phyloP scores from a whole-genome alignment of 2,113 vertebrate species.

The Rhinichthys klamathensis region DNA sequence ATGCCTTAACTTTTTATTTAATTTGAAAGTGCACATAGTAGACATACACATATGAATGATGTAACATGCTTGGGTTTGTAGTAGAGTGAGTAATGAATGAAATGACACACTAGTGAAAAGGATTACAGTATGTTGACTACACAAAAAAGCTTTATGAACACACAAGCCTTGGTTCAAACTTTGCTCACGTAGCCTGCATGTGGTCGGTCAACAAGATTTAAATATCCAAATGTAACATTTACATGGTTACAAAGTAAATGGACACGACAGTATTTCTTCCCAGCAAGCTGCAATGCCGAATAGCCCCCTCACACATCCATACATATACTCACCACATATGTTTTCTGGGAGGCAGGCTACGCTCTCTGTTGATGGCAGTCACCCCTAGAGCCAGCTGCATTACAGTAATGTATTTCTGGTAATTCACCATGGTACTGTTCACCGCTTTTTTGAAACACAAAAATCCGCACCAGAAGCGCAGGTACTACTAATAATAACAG shows the following conservation, averaged over 20 bases:
- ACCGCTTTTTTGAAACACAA: constrained; percentile 75
- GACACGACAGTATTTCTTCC: not conserved
- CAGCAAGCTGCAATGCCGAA: constrained; percentile 66
- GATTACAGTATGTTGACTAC: not conserved
- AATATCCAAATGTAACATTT: not conserved
- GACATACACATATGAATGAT: constrained; percentile 31
- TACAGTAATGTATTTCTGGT: constrained; percentile 99
- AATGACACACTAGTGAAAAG: not conserved
- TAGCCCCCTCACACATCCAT: constrained; percentile 62
- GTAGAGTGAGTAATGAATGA: constrained; percentile 42
- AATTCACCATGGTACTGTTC: constrained; percentile 94
- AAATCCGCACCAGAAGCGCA: constrained; percentile 88
- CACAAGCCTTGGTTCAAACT: not conserved
- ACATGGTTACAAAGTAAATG: not conserved
- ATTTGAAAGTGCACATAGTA: constrained; percentile 20
- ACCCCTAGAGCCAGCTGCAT: constrained; percentile 99
- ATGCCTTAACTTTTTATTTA: constrained; percentile 30
- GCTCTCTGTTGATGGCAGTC: constrained; percentile 95
- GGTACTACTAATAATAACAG: constrained; percentile 81
- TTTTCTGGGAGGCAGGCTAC: constrained; percentile 93
- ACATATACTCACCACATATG: constrained; percentile 91
- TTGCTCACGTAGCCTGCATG: not conserved
- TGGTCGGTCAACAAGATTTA: not conserved
- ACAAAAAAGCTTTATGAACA: constrained; percentile 2
- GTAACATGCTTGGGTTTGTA: constrained; percentile 1